Conservation (phyloP, 2,797 vertebrate genomes). For the Melanotaenia parkinsoni region DNA sequence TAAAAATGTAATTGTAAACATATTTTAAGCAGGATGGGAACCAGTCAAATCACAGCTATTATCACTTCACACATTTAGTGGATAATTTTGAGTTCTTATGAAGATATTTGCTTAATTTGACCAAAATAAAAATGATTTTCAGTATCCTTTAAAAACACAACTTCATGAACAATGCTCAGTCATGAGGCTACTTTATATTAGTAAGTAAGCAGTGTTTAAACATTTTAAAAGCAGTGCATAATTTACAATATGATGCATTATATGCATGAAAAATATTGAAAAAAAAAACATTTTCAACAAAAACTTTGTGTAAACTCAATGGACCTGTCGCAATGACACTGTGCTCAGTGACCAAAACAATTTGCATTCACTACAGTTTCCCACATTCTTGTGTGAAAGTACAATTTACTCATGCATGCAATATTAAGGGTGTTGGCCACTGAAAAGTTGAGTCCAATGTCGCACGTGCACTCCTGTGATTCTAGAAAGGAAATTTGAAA, state of each 20-base stretch:
- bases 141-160: background rate
- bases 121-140: too few species aligned
- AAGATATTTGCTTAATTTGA: too few species aligned
- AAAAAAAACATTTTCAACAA: background rate
- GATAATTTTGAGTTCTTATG: too few species aligned
- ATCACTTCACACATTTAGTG: too few species aligned
- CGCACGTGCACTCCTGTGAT: slow-evolving; percentile 7
- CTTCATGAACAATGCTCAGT: background rate
- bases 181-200: background rate
- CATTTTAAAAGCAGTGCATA: background rate
- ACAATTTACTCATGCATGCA: slow-evolving; percentile 43
- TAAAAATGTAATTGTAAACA: too few species aligned
- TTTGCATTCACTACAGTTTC: slow-evolving; percentile 52
- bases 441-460: background rate
- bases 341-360: background rate
- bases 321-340: background rate
- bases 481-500: slow-evolving; percentile 50
- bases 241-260: background rate
- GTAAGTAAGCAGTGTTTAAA: background rate
- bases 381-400: slow-evolving; percentile 39
- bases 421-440: slow-evolving; percentile 40
- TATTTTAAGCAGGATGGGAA: too few species aligned
- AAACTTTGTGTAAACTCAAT: slow-evolving; percentile 3
- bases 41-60: too few species aligned
- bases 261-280: background rate